Evolutionary conservation across 1,140 invertebrate species (phyloP).

Genomic region (Bombus cullumanus): DNA sequence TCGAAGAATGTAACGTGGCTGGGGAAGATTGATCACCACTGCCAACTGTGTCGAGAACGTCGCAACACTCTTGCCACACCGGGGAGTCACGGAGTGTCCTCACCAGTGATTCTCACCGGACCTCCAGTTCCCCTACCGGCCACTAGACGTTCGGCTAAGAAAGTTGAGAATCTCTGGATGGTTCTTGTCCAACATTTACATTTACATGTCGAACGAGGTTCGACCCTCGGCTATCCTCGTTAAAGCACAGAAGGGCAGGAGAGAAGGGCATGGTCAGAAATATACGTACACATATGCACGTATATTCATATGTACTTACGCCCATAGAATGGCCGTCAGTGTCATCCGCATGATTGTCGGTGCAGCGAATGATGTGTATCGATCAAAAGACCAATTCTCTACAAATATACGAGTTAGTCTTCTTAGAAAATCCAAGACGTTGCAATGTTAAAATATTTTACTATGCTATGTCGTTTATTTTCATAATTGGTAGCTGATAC

Average conservation of each 20-base stretch:
- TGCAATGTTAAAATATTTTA: no score
- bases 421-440: neutral
- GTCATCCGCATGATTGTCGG: conserved; percentile 62
- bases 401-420: neutral
- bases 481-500: no score
- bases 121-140: neutral
- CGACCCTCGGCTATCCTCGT: conserved; percentile 68
- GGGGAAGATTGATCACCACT: conserved; percentile 72
- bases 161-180: conserved; percentile 60
- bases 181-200: conserved; percentile 75
- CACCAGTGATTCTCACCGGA: conserved; percentile 67
- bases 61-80: conserved; percentile 69
- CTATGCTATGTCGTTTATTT: no score
- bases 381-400: conserved; percentile 52
- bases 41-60: conserved; percentile 70
- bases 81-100: conserved; percentile 60
- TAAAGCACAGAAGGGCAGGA: conserved; percentile 60
- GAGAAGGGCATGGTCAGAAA: conserved; percentile 45
- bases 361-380: conserved; percentile 62
- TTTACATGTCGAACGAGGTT: conserved; percentile 76
- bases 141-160: neutral
- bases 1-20: conserved; percentile 53
- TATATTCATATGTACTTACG: conserved; percentile 35
- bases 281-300: conserved; percentile 30
- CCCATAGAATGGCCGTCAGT: conserved; percentile 59